Evolutionary conservation across 2,888 invertebrate species (phyloP), one percentile per base, ranked within the genome.

Genomic region (Limnephilus marmoratus): DNA sequence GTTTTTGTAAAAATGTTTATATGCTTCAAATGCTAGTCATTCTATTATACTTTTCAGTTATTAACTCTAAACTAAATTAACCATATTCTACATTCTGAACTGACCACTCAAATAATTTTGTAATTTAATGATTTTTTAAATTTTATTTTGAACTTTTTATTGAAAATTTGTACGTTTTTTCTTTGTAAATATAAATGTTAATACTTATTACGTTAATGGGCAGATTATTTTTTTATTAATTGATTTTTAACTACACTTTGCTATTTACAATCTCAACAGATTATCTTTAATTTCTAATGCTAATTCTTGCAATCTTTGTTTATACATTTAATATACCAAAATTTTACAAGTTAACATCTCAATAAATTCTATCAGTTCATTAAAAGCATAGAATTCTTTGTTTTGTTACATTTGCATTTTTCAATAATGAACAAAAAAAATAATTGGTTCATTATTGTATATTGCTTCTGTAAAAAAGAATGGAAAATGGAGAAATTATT

Each of bases 11-110:
- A 86, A 45, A 86, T 86, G n/a, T 45, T 24, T 45, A 86, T 86
- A 68, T 86, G 24, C 86, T 86, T 86, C 86, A 45, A 86, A n/a
- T 45, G 45, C 86, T 86, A 86, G 86, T 86, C 86, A 86, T 86
- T 86, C 37, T 82, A 37, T 83, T 68, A 83, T 68, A 68, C 68
- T 24, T 68, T 68, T 68, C 68, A 24, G 68, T 24, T 68, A 68
- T 68, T 68, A 68, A 68, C 68, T 68, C 68, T 68, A 24, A 68
- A 24, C 24, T 68, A 68, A 68, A 68, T n/a, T 68, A 2, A 68
- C 24, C 68, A 68, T 68, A 68, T 68, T 68, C 68, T n/a, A n/a
- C 68, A 24, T 24, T 24, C 24, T 68, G 68, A 24, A 68, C 68
- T 68, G 68, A 68, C 68, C 7, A 24, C 68, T 68, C 24, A 24